Evolutionary conservation across 2,797 vertebrate genomes (phyloP).

Genomic region (Peromyscus eremicus): DNA sequence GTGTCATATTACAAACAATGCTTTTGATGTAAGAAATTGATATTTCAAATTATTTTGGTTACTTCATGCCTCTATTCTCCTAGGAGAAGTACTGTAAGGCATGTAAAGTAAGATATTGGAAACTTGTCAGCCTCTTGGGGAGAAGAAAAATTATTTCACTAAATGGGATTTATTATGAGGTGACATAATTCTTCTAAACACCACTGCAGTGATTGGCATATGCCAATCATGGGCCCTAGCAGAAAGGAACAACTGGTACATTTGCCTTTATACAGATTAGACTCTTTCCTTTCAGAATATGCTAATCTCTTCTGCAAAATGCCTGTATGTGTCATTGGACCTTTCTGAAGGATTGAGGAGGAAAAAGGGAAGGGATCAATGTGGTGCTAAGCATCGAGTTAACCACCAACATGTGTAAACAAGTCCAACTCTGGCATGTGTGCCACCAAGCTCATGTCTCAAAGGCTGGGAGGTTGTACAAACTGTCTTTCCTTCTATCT

Average conservation of each 20-base stretch:
- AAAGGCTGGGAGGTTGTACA: background rate
- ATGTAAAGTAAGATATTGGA: background rate
- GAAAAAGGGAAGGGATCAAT: background rate
- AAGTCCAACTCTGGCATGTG: background rate
- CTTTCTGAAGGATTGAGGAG: background rate
- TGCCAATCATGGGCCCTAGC: background rate
- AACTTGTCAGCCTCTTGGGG: background rate
- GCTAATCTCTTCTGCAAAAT: slow-evolving; percentile 16
- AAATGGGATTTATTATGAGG: background rate
- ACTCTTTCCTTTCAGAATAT: background rate
- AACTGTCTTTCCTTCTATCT: background rate
- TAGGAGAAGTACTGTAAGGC: background rate
- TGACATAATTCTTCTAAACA: background rate
- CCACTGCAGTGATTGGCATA: background rate
- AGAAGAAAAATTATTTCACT: slow-evolving; percentile 24
- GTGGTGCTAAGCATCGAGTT: background rate
- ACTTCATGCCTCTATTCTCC: background rate
- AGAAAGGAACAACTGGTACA: background rate
- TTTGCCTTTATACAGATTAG: background rate
- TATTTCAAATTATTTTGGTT: slow-evolving; percentile 32
- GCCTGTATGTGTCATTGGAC: background rate
- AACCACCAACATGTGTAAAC: background rate
- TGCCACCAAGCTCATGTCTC: background rate
- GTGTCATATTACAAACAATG: slow-evolving; percentile 5
- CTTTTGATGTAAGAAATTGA: background rate